Conservation (phyloP, 2,797 vertebrate species). For the Botia kubotai region DNA sequence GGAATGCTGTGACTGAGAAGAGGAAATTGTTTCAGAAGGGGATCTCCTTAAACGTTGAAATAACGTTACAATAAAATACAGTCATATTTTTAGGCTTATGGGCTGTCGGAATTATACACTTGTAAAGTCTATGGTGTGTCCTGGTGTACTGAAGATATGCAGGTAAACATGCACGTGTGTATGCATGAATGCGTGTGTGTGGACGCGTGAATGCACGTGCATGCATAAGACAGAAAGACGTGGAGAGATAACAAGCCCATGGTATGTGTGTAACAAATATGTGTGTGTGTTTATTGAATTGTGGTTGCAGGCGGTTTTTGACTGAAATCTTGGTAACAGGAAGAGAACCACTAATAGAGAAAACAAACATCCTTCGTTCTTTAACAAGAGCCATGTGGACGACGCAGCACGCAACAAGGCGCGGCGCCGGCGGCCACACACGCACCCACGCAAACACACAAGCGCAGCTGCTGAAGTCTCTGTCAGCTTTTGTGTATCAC, state of each 20-base stretch:
- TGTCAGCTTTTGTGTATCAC: conserved; percentile 32
- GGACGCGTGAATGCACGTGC: neutral
- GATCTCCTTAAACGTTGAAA: neutral
- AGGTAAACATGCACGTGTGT: conserved; percentile 1
- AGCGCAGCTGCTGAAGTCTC: conserved; percentile 33
- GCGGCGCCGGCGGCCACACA: conserved; percentile 21
- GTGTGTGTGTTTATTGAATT: conserved; percentile 58
- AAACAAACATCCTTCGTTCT: conserved; percentile 76
- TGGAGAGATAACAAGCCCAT: conserved; percentile 22
- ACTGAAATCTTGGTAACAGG: conserved; percentile 74
- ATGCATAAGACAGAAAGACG: conserved; percentile 2
- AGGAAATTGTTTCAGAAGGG: too few species aligned
- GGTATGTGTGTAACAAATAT: conserved; percentile 28
- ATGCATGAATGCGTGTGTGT: neutral
- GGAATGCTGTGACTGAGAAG: too few species aligned
- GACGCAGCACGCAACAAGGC: conserved; percentile 33
- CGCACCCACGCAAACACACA: conserved; percentile 39
- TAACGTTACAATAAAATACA: too few species aligned
- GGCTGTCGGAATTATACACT: neutral
- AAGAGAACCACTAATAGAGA: conserved; percentile 76
- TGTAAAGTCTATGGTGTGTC: conserved; percentile 1
- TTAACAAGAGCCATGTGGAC: conserved; percentile 78
- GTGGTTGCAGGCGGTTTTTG: conserved; percentile 70
- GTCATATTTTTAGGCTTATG: neutral
- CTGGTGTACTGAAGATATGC: neutral